Percentiles rank a stretch among this genome's conserved stretches.
These are phyloP conservation scores for Imbricaverruca yamaguchii DNA, from an alignment of 2,888 invertebrate genomes.

Conservation along the genomic window DNA sequence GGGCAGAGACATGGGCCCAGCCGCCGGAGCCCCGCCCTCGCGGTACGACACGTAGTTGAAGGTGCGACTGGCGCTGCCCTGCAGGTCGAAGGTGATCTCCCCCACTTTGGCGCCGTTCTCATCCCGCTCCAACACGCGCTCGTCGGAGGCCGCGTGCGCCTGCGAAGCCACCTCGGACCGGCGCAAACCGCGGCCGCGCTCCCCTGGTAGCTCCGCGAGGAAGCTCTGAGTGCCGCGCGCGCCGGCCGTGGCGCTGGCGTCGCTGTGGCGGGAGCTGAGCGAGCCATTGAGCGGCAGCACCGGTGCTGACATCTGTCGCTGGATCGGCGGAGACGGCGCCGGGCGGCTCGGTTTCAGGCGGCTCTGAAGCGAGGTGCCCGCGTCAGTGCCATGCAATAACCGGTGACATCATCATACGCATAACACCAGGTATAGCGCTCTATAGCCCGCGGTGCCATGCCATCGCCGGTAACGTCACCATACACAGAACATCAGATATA, in stretches of 20 bases:
- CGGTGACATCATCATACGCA: no score
- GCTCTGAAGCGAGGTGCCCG: neutral
- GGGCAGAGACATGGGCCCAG: neutral
- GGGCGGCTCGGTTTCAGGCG: neutral
- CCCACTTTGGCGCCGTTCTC: constrained; percentile 5
- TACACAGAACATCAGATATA: no score
- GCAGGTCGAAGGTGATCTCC: constrained; percentile 1
- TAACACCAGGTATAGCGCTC: no score
- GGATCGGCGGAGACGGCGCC: constrained; percentile 8
- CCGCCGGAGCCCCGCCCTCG: neutral
- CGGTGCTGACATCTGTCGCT: neutral
- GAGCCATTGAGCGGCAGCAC: neutral
- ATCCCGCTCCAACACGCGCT: neutral
- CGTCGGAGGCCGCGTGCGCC: neutral
- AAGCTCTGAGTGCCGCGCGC: constrained; percentile 1
- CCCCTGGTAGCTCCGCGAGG: neutral
- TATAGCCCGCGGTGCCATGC: no score
- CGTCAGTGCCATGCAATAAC: no score
- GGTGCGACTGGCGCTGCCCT: neutral
- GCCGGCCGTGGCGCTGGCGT: constrained; percentile 15
- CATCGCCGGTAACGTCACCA: no score
- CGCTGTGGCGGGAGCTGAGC: constrained; percentile 12
- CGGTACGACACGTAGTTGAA: constrained; percentile 19
- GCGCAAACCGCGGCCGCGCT: neutral
- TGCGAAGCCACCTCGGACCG: neutral